These are phyloP conservation scores for Bufotes viridis DNA, from an alignment of 2,797 vertebrate genomes.

Conservation along the genomic window DNA sequence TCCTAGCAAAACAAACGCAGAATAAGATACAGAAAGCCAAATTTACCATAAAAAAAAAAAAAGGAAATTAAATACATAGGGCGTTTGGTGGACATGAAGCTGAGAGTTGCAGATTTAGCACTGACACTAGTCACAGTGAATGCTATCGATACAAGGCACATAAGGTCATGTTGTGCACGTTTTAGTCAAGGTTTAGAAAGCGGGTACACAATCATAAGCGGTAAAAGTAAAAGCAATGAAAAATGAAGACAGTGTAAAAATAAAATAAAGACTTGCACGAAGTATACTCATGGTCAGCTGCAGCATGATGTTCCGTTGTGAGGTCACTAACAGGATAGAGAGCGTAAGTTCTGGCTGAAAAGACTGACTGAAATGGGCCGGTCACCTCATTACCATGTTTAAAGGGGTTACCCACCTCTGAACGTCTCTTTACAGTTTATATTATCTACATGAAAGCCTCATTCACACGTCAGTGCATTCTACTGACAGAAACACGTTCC, in stretches of 20 bases:
- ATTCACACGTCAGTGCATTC: background rate
- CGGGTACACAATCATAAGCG: constrained; percentile 87
- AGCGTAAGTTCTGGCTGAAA: constrained; percentile 81
- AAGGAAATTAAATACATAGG: constrained; percentile 39
- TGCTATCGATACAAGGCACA: constrained; percentile 80
- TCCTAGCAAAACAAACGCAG: constrained; percentile 83
- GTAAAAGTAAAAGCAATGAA: constrained; percentile 89
- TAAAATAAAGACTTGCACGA: constrained; percentile 73
- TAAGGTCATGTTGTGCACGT: constrained; percentile 84
- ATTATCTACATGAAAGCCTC: constrained; percentile 67
- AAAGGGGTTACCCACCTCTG: background rate
- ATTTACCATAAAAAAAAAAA: constrained; percentile 18
- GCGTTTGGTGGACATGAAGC: constrained; percentile 70
- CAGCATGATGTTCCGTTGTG: constrained; percentile 81
- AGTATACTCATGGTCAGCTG: constrained; percentile 84
- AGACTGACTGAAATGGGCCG: constrained; percentile 67
- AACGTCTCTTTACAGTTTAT: background rate
- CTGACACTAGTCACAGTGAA: constrained; percentile 84
- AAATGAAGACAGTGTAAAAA: constrained; percentile 87
- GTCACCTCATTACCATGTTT: constrained; percentile 73
- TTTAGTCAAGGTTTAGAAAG: constrained; percentile 84
- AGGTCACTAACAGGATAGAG: constrained; percentile 77
- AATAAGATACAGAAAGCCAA: constrained; percentile 72
- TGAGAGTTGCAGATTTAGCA: constrained; percentile 76
- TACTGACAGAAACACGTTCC: too few relatives aligned